These are phyloP conservation scores for Terrapene triunguis DNA, from an alignment of 2,113 vertebrate genomes.

Conservation along the genomic window DNA sequence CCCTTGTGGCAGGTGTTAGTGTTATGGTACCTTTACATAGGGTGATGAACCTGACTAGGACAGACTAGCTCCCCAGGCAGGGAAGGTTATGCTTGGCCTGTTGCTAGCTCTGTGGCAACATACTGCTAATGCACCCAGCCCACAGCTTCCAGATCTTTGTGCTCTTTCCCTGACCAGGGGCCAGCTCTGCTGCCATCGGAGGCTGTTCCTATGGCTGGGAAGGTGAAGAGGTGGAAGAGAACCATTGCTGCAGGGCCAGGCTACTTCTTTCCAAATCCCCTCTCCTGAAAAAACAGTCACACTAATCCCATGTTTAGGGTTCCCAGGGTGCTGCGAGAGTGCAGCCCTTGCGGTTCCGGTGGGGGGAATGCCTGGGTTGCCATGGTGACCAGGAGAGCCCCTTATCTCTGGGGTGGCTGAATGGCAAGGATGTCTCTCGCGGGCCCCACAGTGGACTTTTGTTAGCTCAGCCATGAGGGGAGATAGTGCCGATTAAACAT, in stretches of 20 bases:
- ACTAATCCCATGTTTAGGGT: constrained; percentile 50
- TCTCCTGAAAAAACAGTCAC: not conserved
- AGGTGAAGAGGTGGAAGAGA: not conserved
- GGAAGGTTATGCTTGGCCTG: not conserved
- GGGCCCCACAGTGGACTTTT: constrained; percentile 83
- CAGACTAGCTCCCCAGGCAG: not conserved
- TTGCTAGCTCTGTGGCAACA: not conserved
- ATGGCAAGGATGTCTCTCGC: constrained; percentile 75
- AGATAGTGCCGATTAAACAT: not conserved
- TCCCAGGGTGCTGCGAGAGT: not conserved
- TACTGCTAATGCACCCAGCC: not conserved
- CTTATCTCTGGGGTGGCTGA: constrained; percentile 82
- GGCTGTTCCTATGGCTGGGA: not conserved
- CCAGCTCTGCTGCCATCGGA: not conserved
- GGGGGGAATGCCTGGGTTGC: constrained; percentile 79
- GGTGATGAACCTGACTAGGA: not conserved
- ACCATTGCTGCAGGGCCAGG: not conserved
- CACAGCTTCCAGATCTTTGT: not conserved
- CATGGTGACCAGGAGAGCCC: constrained; percentile 80
- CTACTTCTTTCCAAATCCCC: not conserved
- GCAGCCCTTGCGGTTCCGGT: constrained; percentile 7
- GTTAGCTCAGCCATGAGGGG: constrained; percentile 40
- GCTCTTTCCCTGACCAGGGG: not conserved
- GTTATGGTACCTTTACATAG: not conserved
- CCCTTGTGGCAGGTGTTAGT: not conserved